phyloP scores from a whole-genome alignment of 2,888 invertebrate genomes.

The Polydrusus pterygomalis region DNA sequence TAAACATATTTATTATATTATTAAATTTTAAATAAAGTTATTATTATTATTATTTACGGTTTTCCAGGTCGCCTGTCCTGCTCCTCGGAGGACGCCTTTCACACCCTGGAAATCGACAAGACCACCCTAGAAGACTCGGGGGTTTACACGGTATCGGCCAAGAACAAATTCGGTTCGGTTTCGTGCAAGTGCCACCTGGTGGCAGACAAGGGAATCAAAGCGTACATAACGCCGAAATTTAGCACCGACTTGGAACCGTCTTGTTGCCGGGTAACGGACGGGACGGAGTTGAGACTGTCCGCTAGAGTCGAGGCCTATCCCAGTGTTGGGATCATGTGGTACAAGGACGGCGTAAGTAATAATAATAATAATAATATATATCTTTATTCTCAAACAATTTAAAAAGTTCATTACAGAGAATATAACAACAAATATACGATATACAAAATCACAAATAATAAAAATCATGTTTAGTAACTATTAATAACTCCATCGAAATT shows the following conservation, averaged over 20 bases:
- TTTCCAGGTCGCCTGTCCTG: conserved; percentile 75
- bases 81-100: conserved; percentile 83
- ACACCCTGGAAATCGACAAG: conserved; percentile 89
- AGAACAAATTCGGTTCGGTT: conserved; percentile 88
- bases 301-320: conserved; percentile 80
- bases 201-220: conserved; percentile 88
- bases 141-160: conserved; percentile 85
- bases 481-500: too few relatives aligned
- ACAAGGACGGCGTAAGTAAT: conserved; percentile 78
- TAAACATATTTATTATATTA: too few relatives aligned
- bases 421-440: too few relatives aligned
- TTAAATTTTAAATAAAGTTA: too few relatives aligned
- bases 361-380: too few relatives aligned
- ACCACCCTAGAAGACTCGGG: conserved; percentile 87
- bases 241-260: conserved; percentile 80
- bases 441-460: too few relatives aligned
- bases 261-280: conserved; percentile 77
- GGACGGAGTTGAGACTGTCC: conserved; percentile 73
- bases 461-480: too few relatives aligned
- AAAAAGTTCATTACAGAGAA: too few relatives aligned
- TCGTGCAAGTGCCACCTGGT: conserved; percentile 84
- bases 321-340: conserved; percentile 87
- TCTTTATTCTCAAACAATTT: too few relatives aligned
- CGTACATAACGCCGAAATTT: conserved; percentile 87
- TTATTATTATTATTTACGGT: not conserved